Evolutionary conservation across 23 tunicate species (phyloP).

Genomic region (Trididemnum clinides): DNA sequence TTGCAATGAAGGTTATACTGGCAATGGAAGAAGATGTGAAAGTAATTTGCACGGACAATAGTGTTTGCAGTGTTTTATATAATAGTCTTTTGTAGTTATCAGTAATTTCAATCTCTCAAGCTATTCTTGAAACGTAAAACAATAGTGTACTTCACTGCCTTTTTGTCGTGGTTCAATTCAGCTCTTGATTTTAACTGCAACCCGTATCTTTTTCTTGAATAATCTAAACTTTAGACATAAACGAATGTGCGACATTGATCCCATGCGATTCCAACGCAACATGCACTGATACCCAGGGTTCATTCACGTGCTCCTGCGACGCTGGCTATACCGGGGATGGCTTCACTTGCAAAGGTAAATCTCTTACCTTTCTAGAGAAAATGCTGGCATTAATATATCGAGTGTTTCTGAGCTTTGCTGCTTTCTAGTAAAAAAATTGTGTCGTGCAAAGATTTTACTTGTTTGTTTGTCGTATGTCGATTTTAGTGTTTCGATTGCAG

Average conservation of each 20-base stretch:
- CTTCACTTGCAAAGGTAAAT: background rate
- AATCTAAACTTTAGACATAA: background rate
- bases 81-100: too few relatives aligned
- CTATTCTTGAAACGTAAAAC: too few relatives aligned
- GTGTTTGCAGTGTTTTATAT: too few relatives aligned
- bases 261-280: background rate
- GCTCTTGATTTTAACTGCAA: background rate
- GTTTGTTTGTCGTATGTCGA: too few relatives aligned
- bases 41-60: too few relatives aligned
- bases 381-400: too few relatives aligned
- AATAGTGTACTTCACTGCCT: background rate
- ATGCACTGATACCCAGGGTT: background rate
- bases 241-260: constrained; percentile 12
- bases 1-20: constrained; percentile 9
- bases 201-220: background rate
- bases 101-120: too few relatives aligned
- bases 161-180: background rate
- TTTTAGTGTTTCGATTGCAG: too few relatives aligned
- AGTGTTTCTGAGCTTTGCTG: too few relatives aligned
- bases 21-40: constrained; percentile 1
- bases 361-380: background rate
- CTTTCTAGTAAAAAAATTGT: too few relatives aligned
- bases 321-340: constrained; percentile 8
- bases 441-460: too few relatives aligned
- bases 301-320: background rate